These are phyloP conservation scores for Cheilosia scutellata DNA, from an alignment of 2,888 invertebrate genomes.

Conservation along the genomic window DNA sequence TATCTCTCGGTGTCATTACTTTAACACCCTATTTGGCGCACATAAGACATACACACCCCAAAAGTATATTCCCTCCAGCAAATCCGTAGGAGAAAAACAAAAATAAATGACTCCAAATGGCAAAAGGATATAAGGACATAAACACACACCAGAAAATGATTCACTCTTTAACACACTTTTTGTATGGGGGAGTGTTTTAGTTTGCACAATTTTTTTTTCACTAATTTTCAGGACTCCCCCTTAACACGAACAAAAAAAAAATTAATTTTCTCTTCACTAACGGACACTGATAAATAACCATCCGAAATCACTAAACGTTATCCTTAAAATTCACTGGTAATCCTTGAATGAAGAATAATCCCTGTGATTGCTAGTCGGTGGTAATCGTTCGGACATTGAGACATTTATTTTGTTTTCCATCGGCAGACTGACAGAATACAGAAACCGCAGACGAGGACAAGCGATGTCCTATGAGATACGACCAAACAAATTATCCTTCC, in stretches of 20 bases:
- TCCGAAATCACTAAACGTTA: conserved; percentile 66
- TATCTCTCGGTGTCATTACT: conserved; percentile 59
- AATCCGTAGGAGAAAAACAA: conserved; percentile 38
- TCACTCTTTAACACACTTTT: conserved; percentile 35
- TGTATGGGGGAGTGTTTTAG: conserved; percentile 12
- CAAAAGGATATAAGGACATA: conserved; percentile 48
- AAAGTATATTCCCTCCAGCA: conserved; percentile 16
- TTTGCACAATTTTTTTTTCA: conserved; percentile 47
- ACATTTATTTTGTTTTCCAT: conserved; percentile 63
- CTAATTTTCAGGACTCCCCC: conserved; percentile 53
- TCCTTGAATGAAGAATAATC: conserved; percentile 72
- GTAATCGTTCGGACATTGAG: conserved; percentile 71
- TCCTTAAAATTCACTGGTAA: conserved; percentile 75
- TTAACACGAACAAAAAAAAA: conserved; percentile 14
- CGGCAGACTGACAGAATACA: conserved; percentile 3
- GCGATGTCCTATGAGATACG: background rate
- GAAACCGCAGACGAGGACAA: conserved; percentile 23
- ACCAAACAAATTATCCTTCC: conserved; percentile 26
- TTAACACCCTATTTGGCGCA: conserved; percentile 54
- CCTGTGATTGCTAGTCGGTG: conserved; percentile 68
- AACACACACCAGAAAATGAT: conserved; percentile 38
- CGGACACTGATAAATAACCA: conserved; percentile 69
- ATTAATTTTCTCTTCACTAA: background rate
- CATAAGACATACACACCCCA: conserved; percentile 27
- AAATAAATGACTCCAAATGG: conserved; percentile 50